A percentile compares a stretch with the other conserved stretches of the same genome.
phyloP scores from a whole-genome alignment of 92 coral and sea anemone species.

The Paragorgia papillata region DNA sequence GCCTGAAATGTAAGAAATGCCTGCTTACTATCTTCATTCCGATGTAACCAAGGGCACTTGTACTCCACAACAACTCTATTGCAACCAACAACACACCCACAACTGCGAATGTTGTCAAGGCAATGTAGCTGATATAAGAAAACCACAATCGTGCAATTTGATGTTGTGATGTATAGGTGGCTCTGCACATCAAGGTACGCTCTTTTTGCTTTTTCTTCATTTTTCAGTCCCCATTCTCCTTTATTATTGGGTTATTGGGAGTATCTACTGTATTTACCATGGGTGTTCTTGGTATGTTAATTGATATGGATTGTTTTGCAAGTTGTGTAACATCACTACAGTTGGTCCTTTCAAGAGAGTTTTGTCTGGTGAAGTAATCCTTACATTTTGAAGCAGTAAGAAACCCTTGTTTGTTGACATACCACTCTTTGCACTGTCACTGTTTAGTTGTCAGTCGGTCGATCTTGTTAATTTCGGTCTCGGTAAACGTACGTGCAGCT shows the following conservation, averaged over 20 bases:
- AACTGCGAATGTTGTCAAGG: slow-evolving; percentile 32
- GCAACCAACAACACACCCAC: background rate
- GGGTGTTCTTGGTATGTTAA: background rate
- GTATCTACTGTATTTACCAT: background rate
- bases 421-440: slow-evolving; percentile 29
- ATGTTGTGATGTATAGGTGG: slow-evolving; percentile 68
- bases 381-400: slow-evolving; percentile 31
- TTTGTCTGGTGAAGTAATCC: slow-evolving; percentile 26
- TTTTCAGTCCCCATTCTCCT: slow-evolving; percentile 69
- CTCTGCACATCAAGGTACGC: slow-evolving; percentile 61
- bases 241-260: slow-evolving; percentile 70
- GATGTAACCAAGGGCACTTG: slow-evolving; percentile 29
- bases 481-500: background rate
- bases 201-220: slow-evolving; percentile 66
- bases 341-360: background rate
- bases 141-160: slow-evolving; percentile 68
- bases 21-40: slow-evolving; percentile 5
- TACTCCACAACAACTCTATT: too few relatives aligned
- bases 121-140: slow-evolving; percentile 64
- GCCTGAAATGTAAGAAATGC: slow-evolving; percentile 34
- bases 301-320: slow-evolving; percentile 10
- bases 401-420: slow-evolving; percentile 28
- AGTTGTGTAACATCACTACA: background rate
- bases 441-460: background rate
- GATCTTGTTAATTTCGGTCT: slow-evolving; percentile 11